Evolutionary conservation across 1,140 invertebrate genomes (phyloP).

Genomic region (Drosophila funebris): DNA sequence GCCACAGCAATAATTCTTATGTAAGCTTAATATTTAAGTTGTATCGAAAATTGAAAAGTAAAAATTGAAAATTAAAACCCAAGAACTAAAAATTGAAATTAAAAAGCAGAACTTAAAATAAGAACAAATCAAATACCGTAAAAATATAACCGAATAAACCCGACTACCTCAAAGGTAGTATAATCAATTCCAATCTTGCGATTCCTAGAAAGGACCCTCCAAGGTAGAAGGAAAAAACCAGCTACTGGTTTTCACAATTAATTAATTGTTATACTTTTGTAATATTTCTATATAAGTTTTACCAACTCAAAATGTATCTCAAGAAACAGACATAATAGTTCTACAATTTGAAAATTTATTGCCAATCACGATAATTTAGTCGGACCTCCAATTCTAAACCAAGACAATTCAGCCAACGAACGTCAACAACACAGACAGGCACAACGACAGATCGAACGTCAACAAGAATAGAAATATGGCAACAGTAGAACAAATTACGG

Average conservation of each 20-base stretch:
- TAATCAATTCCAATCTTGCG: conserved; percentile 8
- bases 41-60: no score
- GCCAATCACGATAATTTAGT: conserved; percentile 12
- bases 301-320: no score
- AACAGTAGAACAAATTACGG: no score
- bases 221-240: conserved; percentile 19
- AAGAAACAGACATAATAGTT: no score
- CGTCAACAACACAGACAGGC: no score
- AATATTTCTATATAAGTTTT: no score
- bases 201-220: conserved; percentile 5
- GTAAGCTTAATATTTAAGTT: conserved; percentile 1
- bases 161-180: neutral
- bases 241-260: conserved; percentile 12
- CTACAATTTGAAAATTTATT: neutral
- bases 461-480: no score
- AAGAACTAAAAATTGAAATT: no score
- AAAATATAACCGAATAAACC: neutral
- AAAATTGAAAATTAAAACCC: no score
- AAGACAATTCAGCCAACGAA: neutral
- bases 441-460: no score
- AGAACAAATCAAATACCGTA: neutral
- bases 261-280: no score
- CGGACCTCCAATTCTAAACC: neutral
- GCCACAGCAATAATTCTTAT: neutral
- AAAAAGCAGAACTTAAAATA: no score